phyloP scores from a whole-genome alignment of 2,888 invertebrate genomes.

The Osmoderma eremita region DNA sequence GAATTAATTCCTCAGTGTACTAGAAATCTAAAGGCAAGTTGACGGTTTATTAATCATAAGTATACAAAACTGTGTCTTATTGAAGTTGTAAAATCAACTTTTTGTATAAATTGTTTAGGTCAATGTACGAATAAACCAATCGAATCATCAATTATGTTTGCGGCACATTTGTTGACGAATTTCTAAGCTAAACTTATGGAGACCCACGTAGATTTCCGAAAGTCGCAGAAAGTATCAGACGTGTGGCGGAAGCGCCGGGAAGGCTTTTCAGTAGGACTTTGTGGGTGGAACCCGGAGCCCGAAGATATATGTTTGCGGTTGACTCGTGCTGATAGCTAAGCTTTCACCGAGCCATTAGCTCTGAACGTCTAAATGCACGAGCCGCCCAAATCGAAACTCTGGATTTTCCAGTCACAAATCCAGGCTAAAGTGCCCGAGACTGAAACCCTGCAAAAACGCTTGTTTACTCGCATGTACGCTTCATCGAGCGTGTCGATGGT shows the following conservation, averaged over 20 bases:
- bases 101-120: too few species aligned
- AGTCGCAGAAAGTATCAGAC: neutral
- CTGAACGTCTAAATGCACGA: conserved; percentile 38
- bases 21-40: too few species aligned
- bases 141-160: too few species aligned
- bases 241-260: conserved; percentile 6
- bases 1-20: too few species aligned
- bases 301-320: conserved; percentile 38
- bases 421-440: conserved; percentile 24
- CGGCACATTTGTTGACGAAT: too few species aligned
- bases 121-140: too few species aligned
- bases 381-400: conserved; percentile 16
- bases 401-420: conserved; percentile 29
- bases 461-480: conserved; percentile 30
- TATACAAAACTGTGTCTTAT: too few species aligned
- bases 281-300: conserved; percentile 27
- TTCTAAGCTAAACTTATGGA: too few species aligned
- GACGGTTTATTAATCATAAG: too few species aligned
- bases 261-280: conserved; percentile 17
- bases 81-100: too few species aligned
- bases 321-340: conserved; percentile 38
- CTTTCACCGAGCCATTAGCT: conserved; percentile 41
- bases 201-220: too few species aligned
- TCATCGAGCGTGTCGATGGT: conserved; percentile 1
- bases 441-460: conserved; percentile 14